Evolutionary conservation across 2,888 invertebrate genomes (phyloP), one percentile per base, ranked within the genome.

Genomic region (Hyposoter didymator): DNA sequence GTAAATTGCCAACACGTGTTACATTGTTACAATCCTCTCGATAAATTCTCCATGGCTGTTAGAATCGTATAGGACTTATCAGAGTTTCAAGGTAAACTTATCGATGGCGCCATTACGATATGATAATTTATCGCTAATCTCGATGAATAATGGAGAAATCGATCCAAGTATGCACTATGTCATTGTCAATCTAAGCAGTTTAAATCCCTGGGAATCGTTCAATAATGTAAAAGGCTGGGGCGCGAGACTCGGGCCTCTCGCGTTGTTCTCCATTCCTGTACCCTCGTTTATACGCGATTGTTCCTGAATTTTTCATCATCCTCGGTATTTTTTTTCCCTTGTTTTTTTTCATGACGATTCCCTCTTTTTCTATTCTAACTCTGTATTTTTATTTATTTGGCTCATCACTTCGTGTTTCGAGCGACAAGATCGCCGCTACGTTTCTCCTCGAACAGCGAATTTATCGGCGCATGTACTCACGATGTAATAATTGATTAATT

Each of bases 41-140:
- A n/a, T 75, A 47, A 78, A 73, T 76, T 52, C 79, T 73, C 70
- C 59, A 28, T 59, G 5, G 59, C 28, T 59, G 28, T 59, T 2
- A 59, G 28, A 28, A 14, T 28, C 14, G 59, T 28, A 28, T 28
- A 59, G 59, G 22, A 59, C 59, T 14, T 59, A 59, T 59, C 59
- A 82, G 81, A 83, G 88, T 88, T 89, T 86, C 88, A 88, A 90
- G 88, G 89, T 87, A 85, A 86, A 89, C 67, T 45, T 84, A 90
- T 88, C 88, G 90, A 86, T 87, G 89, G 89, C 89, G 90, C 91
- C 90, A 90, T 93, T 92, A 91, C 88, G 90, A 90, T 92, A 91
- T 92, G 91, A 92, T 93, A 93, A 93, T 92, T 90, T 88, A 89
- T 90, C 89, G 92, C 91, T 92, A 91, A 92, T 91, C 89, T 89